Evolutionary conservation across 2,113 vertebrate species (phyloP).

Genomic region (Spilogale gracilis): DNA sequence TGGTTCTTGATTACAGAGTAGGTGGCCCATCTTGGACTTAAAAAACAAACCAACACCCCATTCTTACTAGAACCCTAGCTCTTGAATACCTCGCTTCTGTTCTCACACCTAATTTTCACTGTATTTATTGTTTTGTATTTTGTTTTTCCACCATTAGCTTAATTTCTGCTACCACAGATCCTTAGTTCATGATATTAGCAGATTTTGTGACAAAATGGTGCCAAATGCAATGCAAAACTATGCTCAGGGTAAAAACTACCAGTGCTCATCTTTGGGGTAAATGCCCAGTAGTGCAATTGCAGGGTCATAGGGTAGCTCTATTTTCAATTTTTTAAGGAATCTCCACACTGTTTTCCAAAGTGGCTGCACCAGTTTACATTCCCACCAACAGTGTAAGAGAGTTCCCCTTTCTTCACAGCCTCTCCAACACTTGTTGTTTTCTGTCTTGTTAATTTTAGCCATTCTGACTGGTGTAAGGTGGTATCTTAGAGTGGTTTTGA

Average conservation of each 20-base stretch:
- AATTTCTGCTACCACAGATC: background rate
- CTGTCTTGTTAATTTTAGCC: too few relatives aligned
- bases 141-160: background rate
- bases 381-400: too few relatives aligned
- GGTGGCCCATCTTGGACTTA: background rate
- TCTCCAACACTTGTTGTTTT: too few relatives aligned
- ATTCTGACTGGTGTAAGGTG: too few relatives aligned
- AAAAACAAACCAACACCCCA: background rate
- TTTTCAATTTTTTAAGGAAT: too few relatives aligned
- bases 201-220: background rate
- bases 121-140: background rate
- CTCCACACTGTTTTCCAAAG: too few relatives aligned
- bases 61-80: background rate
- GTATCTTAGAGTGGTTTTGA: too few relatives aligned
- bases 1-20: background rate
- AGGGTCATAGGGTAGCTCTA: too few relatives aligned
- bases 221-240: background rate
- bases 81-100: background rate
- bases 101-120: background rate
- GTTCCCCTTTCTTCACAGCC: too few relatives aligned
- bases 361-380: too few relatives aligned
- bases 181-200: background rate
- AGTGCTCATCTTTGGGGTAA: background rate
- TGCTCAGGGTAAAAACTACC: background rate
- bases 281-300: too few relatives aligned